These are phyloP conservation scores for Myiozetetes cayanensis DNA, from an alignment of 2,113 vertebrate species.

Conservation along the genomic window DNA sequence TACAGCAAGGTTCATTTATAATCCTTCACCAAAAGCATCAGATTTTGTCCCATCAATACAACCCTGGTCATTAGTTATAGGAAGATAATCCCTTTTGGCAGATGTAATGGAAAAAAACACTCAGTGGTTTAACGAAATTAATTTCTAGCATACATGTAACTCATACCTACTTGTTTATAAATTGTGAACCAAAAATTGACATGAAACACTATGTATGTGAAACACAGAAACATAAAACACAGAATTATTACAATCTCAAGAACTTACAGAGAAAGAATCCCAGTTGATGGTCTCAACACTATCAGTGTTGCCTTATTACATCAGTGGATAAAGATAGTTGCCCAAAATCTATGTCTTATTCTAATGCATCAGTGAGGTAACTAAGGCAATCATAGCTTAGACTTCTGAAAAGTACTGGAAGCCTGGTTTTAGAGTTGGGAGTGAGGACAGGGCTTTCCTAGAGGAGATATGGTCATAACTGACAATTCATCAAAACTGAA, in stretches of 20 bases:
- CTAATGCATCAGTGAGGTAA: not conserved
- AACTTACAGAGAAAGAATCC: not conserved
- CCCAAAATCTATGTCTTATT: not conserved
- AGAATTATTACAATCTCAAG: not conserved
- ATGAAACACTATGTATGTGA: not conserved
- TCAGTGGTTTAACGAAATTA: not conserved
- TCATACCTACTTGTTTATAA: not conserved
- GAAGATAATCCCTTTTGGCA: not conserved
- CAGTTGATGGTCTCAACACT: not conserved
- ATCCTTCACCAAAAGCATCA: not conserved
- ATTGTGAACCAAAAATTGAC: not conserved
- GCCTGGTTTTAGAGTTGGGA: not conserved
- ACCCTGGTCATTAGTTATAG: not conserved
- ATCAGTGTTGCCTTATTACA: not conserved
- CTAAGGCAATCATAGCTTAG: not conserved
- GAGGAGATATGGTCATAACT: not conserved
- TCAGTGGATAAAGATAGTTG: not conserved
- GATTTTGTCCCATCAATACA: not conserved
- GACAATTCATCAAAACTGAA: not conserved
- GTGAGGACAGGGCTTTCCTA: not conserved
- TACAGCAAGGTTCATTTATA: not conserved
- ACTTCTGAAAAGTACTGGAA: not conserved
- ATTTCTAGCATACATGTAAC: not conserved
- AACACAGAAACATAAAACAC: not conserved
- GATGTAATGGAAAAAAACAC: not conserved